Percentiles rank a stretch among this genome's conserved stretches.
phyloP scores from a whole-genome alignment of 2,113 vertebrate genomes.

The Tauraco erythrolophus region DNA sequence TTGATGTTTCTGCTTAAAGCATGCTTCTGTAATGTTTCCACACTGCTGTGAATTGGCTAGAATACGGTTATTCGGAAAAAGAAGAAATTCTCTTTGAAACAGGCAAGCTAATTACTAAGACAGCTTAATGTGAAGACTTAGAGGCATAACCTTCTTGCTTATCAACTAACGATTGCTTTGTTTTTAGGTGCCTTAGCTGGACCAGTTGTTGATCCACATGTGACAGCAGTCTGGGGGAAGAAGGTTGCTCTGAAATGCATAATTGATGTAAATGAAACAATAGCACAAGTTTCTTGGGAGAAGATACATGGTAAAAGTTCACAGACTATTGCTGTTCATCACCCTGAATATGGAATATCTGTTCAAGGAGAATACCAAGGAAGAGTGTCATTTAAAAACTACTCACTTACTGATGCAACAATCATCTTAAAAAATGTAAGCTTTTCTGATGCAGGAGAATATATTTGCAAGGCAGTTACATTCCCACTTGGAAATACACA shows the following conservation, averaged over 20 bases:
- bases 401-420: slow-evolving; percentile 89
- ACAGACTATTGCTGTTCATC: slow-evolving; percentile 91
- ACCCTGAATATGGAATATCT: slow-evolving; percentile 90
- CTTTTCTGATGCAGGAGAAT: slow-evolving; percentile 90
- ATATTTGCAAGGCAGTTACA: slow-evolving; percentile 93
- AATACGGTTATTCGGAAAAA: not conserved
- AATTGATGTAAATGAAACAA: slow-evolving; percentile 89
- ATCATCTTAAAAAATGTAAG: slow-evolving; percentile 87
- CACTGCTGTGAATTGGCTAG: not conserved
- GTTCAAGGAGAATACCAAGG: slow-evolving; percentile 85
- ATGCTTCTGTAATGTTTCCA: not conserved
- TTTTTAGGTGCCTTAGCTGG: slow-evolving; percentile 86
- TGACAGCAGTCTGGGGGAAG: slow-evolving; percentile 92
- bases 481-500: slow-evolving; percentile 94
- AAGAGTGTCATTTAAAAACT: slow-evolving; percentile 88
- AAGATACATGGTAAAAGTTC: slow-evolving; percentile 83
- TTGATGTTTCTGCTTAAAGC: not conserved
- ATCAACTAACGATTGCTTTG: not conserved
- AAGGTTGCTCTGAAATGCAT: slow-evolving; percentile 91
- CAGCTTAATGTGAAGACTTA: not conserved
- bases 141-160: not conserved
- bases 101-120: not conserved
- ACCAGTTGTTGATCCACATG: slow-evolving; percentile 87
- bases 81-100: not conserved
- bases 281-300: slow-evolving; percentile 96